phyloP scores from a whole-genome alignment of 2,888 invertebrate genomes.

The Synergus laeviventris region DNA sequence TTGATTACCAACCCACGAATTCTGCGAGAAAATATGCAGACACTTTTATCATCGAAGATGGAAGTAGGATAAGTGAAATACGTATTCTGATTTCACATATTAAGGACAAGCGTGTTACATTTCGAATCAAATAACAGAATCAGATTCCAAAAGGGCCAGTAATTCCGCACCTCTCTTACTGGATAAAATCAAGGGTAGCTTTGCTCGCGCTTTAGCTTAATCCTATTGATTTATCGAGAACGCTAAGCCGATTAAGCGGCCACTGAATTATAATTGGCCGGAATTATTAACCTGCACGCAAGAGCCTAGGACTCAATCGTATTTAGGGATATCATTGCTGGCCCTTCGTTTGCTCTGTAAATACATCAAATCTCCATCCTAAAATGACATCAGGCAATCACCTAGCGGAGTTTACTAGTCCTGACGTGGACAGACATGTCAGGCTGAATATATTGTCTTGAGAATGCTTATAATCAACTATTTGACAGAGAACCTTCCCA shows the following conservation, averaged over 20 bases:
- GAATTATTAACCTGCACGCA: slow-evolving; percentile 58
- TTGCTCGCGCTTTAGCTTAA: slow-evolving; percentile 59
- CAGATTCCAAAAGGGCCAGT: not conserved
- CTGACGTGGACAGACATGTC: not conserved
- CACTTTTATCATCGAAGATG: not conserved
- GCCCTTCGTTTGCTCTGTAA: not conserved
- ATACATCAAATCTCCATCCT: not conserved
- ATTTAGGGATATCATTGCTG: slow-evolving; percentile 1
- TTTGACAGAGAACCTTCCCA: not conserved
- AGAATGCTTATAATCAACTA: not conserved
- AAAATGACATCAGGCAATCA: not conserved
- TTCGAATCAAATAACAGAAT: not conserved
- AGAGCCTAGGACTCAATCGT: slow-evolving; percentile 49
- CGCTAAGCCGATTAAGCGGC: slow-evolving; percentile 65
- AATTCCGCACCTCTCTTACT: not conserved
- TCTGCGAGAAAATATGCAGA: not conserved
- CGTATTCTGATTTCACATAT: not conserved
- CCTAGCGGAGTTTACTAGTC: not conserved
- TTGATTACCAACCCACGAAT: slow-evolving; percentile 9
- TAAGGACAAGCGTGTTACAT: not conserved
- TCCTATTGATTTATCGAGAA: slow-evolving; percentile 64
- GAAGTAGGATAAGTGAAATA: not conserved
- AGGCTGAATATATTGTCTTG: not conserved
- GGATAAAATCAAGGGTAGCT: slow-evolving; percentile 48
- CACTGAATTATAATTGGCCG: slow-evolving; percentile 64